These are phyloP conservation scores for Unio pictorum DNA, from an alignment of 2,888 invertebrate genomes.

Conservation along the genomic window DNA sequence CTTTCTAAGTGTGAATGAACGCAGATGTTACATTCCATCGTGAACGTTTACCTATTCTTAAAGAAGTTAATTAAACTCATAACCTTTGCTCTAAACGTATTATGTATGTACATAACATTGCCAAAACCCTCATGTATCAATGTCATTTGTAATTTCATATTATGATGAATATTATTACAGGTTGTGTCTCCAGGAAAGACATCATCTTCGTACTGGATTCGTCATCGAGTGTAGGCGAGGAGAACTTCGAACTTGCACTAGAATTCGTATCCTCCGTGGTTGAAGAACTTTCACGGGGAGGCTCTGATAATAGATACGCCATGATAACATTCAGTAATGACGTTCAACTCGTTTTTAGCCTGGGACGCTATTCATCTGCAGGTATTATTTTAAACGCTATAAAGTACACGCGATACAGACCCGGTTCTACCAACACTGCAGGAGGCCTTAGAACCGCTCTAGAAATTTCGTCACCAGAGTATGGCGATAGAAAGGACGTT, in stretches of 20 bases:
- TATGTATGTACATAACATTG: too few species aligned
- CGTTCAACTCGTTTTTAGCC: constrained; percentile 54
- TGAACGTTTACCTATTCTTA: too few species aligned
- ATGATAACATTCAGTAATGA: constrained; percentile 56
- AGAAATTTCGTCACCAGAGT: constrained; percentile 33
- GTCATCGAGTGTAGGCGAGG: constrained; percentile 53
- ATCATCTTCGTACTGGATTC: constrained; percentile 59
- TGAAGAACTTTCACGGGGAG: constrained; percentile 43
- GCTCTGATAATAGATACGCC: constrained; percentile 49
- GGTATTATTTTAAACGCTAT: constrained; percentile 40
- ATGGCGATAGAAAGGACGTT: constrained; percentile 48
- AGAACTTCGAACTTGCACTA: constrained; percentile 49
- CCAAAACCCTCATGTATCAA: too few species aligned
- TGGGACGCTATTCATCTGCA: constrained; percentile 44
- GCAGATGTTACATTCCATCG: too few species aligned
- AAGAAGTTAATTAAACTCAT: too few species aligned
- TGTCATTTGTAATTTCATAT: too few species aligned
- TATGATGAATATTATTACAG: constrained; percentile 28
- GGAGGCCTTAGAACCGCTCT: constrained; percentile 47
- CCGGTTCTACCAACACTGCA: constrained; percentile 64
- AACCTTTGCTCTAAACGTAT: too few species aligned
- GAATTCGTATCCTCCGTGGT: constrained; percentile 42
- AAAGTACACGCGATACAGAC: constrained; percentile 44
- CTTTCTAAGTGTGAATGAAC: too few species aligned
- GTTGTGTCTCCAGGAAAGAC: constrained; percentile 52